phyloP scores from a whole-genome alignment of 2,113 vertebrate genomes.

The Microtus ochrogaster region DNA sequence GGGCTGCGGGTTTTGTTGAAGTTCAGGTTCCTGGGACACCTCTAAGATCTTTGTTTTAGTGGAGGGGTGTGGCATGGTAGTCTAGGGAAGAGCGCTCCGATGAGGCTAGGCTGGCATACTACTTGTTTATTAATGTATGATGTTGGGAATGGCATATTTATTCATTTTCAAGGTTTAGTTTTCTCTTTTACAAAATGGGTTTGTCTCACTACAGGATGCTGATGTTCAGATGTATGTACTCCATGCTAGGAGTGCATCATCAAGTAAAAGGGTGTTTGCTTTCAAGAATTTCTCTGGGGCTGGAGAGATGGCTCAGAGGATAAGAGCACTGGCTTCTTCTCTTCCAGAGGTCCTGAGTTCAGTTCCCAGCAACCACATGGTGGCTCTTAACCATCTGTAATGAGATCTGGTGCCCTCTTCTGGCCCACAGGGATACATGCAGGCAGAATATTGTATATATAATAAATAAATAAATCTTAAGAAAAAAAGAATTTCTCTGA shows the following conservation, averaged over 20 bases:
- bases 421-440: too few species aligned
- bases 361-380: too few species aligned
- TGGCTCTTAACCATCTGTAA: too few species aligned
- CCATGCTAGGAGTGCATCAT: background rate
- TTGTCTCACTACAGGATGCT: background rate
- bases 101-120: background rate
- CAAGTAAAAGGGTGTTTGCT: conserved; percentile 30
- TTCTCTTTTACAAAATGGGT: conserved; percentile 27
- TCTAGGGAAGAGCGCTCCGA: background rate
- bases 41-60: conserved; percentile 20
- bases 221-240: background rate
- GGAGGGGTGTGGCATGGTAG: too few species aligned
- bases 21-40: background rate
- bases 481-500: background rate
- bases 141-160: background rate
- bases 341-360: too few species aligned
- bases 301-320: too few species aligned
- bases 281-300: background rate
- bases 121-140: background rate
- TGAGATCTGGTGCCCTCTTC: too few species aligned
- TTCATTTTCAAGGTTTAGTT: conserved; percentile 39
- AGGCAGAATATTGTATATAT: too few species aligned
- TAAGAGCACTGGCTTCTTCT: too few species aligned
- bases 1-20: background rate
- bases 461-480: too few species aligned